Base-by-base conservation (phyloP, 2,797 vertebrate genomes). In the Rhinichthys osculus region DNA sequence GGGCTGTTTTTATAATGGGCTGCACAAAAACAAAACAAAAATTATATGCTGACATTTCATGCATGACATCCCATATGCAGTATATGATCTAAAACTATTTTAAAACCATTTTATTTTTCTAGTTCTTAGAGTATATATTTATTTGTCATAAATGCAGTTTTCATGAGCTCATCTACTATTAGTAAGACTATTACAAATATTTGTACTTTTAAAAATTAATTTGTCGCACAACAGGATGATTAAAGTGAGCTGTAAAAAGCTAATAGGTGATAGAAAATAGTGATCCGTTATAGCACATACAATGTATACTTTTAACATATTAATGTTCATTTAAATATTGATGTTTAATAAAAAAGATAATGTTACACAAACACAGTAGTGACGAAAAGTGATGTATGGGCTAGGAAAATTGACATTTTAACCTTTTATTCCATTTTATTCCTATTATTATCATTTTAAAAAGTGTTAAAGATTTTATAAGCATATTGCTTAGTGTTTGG, bases 1-100 rank as follows among this genome's bases (percentile, higher is more conserved):
- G 92, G 0, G 89, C 92, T 3, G 92, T 90, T 87, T 94, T 93
- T 42, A 94, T 66, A 84, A 85, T 87, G 0, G 87, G 81, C 96
- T 97, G 92, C 17, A 81, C 76, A 21, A 11, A 30, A 81, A 23
- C 19, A 23, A 42, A 40, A 72, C 3, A 1, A 21, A 69, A 27
- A 27, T 13, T 0, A 64, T 16, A 64, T 30, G 27, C 5, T 64
- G 62, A 30, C 62, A 64, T 30, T 64, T 64, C 27, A 64, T 64
- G 13, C 66, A 10, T 23, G 23, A 23, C 16, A 42, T 14, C 21
- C 30, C 30, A 67, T 67, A 33, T 16, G 0, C 30, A 30, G 30
- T 30, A 69, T 27, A 76, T 17, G 8, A 23, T 71, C 19, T 8
- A 5, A 42, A 11, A 4, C 33, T 21, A 42, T 47, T 50, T 47